Evolutionary conservation across 2,797 vertebrate genomes (phyloP).

Genomic region (Anguilla anguilla): DNA sequence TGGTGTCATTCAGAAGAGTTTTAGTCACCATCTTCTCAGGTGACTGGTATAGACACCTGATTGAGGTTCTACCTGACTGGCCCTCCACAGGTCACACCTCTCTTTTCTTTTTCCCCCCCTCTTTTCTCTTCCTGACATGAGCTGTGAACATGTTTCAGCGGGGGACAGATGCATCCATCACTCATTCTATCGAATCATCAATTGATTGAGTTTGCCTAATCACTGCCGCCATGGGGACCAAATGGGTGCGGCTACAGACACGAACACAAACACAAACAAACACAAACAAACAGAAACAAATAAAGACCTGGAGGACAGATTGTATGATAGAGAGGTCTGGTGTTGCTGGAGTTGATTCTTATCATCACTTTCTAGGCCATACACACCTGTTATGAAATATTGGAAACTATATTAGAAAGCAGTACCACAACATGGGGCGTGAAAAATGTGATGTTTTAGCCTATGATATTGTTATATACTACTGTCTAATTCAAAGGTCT

Average conservation of each 20-base stretch:
- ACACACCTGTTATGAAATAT: conserved; percentile 4
- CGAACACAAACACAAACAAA: conserved; percentile 10
- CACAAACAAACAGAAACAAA: conserved; percentile 16
- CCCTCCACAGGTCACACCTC: conserved; percentile 2
- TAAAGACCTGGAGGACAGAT: conserved; percentile 3
- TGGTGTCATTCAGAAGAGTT: conserved; percentile 16
- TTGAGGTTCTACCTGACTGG: conserved; percentile 26
- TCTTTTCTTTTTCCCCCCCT: background rate
- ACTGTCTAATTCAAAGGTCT: background rate
- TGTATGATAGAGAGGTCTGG: background rate
- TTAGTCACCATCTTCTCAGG: conserved; percentile 24
- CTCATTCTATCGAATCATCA: conserved; percentile 31
- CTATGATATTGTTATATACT: background rate
- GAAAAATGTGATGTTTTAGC: background rate
- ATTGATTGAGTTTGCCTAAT: conserved; percentile 35
- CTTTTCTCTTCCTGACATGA: background rate
- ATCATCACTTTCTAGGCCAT: background rate
- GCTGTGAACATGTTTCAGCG: background rate
- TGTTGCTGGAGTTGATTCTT: background rate
- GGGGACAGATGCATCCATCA: conserved; percentile 34
- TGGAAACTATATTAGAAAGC: background rate
- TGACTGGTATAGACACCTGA: background rate
- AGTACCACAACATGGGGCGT: background rate
- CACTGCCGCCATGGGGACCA: conserved; percentile 23
- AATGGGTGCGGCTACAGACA: conserved; percentile 10